phyloP scores from a whole-genome alignment of 2,113 vertebrate genomes.

The Saccopteryx leptura region DNA sequence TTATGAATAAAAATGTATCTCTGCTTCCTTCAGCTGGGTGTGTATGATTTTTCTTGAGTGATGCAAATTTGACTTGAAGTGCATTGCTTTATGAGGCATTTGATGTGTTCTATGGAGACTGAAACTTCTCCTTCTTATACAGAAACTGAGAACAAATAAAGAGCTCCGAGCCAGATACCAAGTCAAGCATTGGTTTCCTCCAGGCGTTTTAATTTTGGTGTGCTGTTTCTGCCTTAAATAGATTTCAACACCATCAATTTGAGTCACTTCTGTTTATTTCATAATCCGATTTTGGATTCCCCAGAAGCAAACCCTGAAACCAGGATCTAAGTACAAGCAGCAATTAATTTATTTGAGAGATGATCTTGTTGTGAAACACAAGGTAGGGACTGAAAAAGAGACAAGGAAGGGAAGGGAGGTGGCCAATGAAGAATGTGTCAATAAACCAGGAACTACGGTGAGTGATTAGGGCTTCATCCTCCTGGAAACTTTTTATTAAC shows the following conservation, averaged over 20 bases:
- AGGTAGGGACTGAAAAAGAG: background rate
- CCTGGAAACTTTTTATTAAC: background rate
- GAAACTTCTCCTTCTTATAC: background rate
- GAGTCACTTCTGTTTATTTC: conserved; percentile 22
- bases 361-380: background rate
- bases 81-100: background rate
- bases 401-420: background rate
- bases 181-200: background rate
- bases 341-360: background rate
- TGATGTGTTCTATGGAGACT: background rate
- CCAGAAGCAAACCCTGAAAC: background rate
- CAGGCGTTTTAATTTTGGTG: background rate
- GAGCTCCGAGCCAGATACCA: background rate
- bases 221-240: background rate
- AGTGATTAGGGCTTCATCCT: background rate
- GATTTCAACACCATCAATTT: background rate
- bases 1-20: background rate
- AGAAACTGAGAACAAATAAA: conserved; percentile 30
- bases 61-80: conserved; percentile 28
- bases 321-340: background rate
- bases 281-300: background rate
- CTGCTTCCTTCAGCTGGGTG: background rate
- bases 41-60: background rate
- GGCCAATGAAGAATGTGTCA: background rate
- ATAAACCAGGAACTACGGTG: background rate